Percentiles rank a stretch among this genome's conserved stretches.
Evolutionary conservation across 2,888 invertebrate genomes (phyloP).

Genomic region (Phortica okadai): DNA sequence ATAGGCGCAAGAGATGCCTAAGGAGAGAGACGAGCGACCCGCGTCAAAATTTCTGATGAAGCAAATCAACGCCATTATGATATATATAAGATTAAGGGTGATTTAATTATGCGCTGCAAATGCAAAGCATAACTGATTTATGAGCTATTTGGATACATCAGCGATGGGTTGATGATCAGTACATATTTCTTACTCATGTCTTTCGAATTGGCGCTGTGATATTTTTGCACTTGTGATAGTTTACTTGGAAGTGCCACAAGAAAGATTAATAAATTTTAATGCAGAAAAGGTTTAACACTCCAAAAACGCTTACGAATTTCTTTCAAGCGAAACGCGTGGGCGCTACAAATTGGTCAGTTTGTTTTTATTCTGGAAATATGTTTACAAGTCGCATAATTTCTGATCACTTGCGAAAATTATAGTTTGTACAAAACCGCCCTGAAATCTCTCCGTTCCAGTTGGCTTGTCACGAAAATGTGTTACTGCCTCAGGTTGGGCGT

Average conservation of each 20-base stretch:
- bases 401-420: slow-evolving; percentile 13
- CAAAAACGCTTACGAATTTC: too few relatives aligned
- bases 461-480: slow-evolving; percentile 66
- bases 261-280: too few relatives aligned
- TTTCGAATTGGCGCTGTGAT: too few relatives aligned
- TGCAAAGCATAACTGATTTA: not conserved
- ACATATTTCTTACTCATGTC: not conserved
- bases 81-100: not conserved
- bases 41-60: too few relatives aligned
- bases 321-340: too few relatives aligned
- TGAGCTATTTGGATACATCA: not conserved
- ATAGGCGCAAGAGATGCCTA: too few relatives aligned
- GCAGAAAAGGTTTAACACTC: too few relatives aligned
- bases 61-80: slow-evolving; percentile 34
- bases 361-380: too few relatives aligned
- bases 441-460: slow-evolving; percentile 65
- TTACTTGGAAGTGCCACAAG: too few relatives aligned
- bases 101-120: not conserved
- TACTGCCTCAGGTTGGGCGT: not conserved
- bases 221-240: too few relatives aligned
- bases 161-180: slow-evolving; percentile 7
- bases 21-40: too few relatives aligned
- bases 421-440: not conserved
- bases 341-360: too few relatives aligned
- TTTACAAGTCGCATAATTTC: not conserved